phyloP scores from a whole-genome alignment of 2,797 vertebrate species.

The Sebastes steindachneri region DNA sequence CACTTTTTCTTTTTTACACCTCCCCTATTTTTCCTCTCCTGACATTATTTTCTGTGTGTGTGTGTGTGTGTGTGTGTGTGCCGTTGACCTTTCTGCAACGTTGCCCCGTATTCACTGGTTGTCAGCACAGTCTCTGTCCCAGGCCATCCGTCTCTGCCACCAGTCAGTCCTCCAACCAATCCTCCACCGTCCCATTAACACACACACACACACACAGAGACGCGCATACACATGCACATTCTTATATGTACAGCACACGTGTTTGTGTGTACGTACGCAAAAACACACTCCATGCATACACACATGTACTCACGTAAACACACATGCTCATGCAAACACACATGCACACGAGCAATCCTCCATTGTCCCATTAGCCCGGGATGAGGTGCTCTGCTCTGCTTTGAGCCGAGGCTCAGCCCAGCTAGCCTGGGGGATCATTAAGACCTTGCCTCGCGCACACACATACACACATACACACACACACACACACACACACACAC shows the following conservation, averaged over 20 bases:
- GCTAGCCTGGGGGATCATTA: constrained; percentile 86
- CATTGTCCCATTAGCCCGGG: constrained; percentile 83
- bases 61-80: constrained; percentile 17
- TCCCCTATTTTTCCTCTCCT: constrained; percentile 65
- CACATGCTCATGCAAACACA: not conserved
- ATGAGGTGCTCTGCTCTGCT: constrained; percentile 79
- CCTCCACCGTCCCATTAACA: constrained; percentile 91
- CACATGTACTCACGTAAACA: not conserved
- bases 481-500: constrained; percentile 26
- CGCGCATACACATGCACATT: constrained; percentile 11
- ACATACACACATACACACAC: constrained; percentile 12
- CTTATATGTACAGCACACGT: constrained; percentile 21
- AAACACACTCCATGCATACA: not conserved
- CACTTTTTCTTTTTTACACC: constrained; percentile 41
- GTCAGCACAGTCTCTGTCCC: constrained; percentile 93
- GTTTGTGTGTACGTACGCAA: not conserved
- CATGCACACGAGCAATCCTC: constrained; percentile 67
- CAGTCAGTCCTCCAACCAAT: constrained; percentile 92
- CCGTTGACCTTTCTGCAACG: constrained; percentile 95
- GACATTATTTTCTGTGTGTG: constrained; percentile 61
- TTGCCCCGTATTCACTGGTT: constrained; percentile 93
- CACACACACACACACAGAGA: constrained; percentile 40
- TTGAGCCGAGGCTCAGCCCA: constrained; percentile 67
- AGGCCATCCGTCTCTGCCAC: constrained; percentile 96
- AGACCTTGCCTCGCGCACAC: constrained; percentile 54